Evolutionary conservation across 2,113 vertebrate species (phyloP).

Genomic region (Elanus axillaris): DNA sequence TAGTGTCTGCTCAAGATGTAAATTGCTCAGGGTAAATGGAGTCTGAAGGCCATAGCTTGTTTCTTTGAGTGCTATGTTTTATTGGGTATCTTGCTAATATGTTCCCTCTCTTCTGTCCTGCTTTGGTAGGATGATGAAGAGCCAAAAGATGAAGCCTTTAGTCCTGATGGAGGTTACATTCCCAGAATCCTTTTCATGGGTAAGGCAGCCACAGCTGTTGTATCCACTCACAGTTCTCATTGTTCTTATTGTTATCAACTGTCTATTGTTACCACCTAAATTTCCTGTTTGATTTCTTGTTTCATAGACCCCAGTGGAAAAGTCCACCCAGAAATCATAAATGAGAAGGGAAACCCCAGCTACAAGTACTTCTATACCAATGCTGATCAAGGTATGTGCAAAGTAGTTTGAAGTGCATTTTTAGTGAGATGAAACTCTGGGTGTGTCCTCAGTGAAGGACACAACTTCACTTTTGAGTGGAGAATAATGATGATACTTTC

Average conservation of each 20-base stretch:
- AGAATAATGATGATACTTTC: background rate
- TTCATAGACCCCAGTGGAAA: slow-evolving; percentile 88
- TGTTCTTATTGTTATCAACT: background rate
- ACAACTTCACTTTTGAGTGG: background rate
- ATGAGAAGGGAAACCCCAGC: slow-evolving; percentile 92
- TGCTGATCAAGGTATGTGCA: slow-evolving; percentile 88
- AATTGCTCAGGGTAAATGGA: background rate
- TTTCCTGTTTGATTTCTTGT: background rate
- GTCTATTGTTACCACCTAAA: background rate
- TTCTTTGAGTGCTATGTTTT: background rate
- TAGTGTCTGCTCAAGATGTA: background rate
- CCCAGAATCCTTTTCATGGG: slow-evolving; percentile 97
- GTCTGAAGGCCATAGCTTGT: background rate
- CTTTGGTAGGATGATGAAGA: slow-evolving; percentile 91
- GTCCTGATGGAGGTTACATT: slow-evolving; percentile 95
- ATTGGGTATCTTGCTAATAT: background rate
- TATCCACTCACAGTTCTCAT: background rate
- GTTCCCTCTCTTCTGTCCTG: background rate
- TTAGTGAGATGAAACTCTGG: background rate
- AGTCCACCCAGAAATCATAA: slow-evolving; percentile 92
- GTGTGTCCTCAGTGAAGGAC: background rate
- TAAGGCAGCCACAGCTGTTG: slow-evolving; percentile 51
- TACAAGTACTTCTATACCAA: slow-evolving; percentile 98
- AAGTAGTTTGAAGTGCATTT: background rate
- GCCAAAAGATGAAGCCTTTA: slow-evolving; percentile 90